phyloP scores from a whole-genome alignment of 2,797 vertebrate genomes.

The Perdix hodgsoniae region DNA sequence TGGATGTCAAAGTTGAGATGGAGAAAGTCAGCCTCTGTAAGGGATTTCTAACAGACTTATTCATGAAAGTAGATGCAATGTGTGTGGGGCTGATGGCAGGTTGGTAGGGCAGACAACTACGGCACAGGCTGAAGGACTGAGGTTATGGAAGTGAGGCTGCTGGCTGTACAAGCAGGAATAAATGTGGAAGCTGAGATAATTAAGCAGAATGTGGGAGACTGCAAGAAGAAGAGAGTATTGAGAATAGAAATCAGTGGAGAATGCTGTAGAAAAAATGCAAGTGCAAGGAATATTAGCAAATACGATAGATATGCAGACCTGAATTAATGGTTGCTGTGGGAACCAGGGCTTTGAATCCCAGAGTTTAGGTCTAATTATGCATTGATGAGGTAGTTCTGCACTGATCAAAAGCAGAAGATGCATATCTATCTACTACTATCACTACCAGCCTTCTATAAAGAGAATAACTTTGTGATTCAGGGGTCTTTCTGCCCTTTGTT shows the following conservation, averaged over 20 bases:
- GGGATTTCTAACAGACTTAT: not conserved
- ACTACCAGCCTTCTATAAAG: not conserved
- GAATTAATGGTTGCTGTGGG: slow-evolving; percentile 41
- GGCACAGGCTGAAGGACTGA: not conserved
- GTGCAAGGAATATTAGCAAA: not conserved
- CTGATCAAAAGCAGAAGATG: not conserved
- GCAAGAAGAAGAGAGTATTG: not conserved
- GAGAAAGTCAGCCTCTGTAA: not conserved
- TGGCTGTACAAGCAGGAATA: not conserved
- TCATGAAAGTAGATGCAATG: not conserved
- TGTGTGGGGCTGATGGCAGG: not conserved
- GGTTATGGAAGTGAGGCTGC: not conserved
- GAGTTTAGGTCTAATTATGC: not conserved
- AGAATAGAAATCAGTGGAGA: not conserved
- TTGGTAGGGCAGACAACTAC: not conserved
- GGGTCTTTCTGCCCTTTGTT: not conserved
- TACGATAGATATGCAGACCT: not conserved
- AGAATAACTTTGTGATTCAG: not conserved
- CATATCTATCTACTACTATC: not conserved
- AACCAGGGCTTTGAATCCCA: slow-evolving; percentile 8
- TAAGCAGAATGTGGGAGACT: not conserved
- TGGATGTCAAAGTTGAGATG: not conserved
- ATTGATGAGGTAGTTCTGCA: not conserved
- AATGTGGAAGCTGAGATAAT: not conserved
- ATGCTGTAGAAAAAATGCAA: not conserved